Base-by-base conservation (phyloP, 2,888 invertebrate genomes). In the Sturmia bella region DNA sequence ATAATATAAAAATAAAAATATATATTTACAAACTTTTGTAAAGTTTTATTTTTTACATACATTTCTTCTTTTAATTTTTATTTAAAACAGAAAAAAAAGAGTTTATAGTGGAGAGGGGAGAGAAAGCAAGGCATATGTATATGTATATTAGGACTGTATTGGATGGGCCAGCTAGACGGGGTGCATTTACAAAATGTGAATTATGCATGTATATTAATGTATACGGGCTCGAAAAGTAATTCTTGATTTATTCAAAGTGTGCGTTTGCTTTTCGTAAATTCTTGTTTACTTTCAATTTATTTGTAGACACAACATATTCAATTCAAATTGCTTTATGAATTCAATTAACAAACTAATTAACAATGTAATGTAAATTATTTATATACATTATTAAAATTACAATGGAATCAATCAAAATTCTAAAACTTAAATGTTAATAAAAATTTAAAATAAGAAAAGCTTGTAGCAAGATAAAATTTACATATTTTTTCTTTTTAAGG, bases 21-120 rank as follows among this genome's bases (percentile, higher is more conserved):
- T 45, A 48, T 79, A 75, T 79, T 54, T 79, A 83, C 80, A 80
- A 72, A 83, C 83, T 79, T 83, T 79, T 76, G 37, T 54, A 81
- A 77, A 80, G 68, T 80, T 72, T 48, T 1, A 73, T 21, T 70
- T 73, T 82, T 68, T 78, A 78, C 64, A 74, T 64, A 82, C 21
- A 68, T 43, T 6, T 66, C 48, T 19, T 21, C 24, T 54, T 73
- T 45, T 12, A 37, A 21, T 19, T 27, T 59, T 45, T 68, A 50
- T 1, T 69, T 37, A 27, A 52, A 63, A 70, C 41, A 32, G 15
- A 73, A 19, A 63, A 41, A 59, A n/a, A 61, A 50, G 48, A 27
- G 3, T 27, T 27, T 27, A 27, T 27, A 27, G 6, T 27, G 27
- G 6, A 27, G 27, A 6, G 6, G 27, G 5, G 15, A 17, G n/a